phyloP scores from a whole-genome alignment of 1,140 invertebrate genomes.

The Drosophila tristis region DNA sequence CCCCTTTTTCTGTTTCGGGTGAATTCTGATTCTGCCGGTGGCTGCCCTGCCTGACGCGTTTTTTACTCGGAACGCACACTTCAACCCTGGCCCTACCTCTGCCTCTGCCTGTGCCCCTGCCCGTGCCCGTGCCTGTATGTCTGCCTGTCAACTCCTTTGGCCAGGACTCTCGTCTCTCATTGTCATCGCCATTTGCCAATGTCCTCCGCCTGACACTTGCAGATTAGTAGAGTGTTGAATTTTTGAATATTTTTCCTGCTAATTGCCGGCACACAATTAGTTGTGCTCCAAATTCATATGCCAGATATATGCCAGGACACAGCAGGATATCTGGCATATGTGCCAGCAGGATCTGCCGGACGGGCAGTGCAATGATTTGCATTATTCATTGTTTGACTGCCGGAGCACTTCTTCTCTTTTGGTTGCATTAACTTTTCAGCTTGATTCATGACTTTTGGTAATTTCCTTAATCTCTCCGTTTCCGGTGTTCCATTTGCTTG shows the following conservation, averaged over 20 bases:
- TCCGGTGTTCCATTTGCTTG: slow-evolving; percentile 47
- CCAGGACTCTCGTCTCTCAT: slow-evolving; percentile 12
- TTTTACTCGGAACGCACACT: slow-evolving; percentile 74
- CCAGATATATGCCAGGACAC: neutral
- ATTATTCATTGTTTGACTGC: slow-evolving; percentile 61
- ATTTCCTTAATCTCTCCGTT: slow-evolving; percentile 50
- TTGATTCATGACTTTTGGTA: slow-evolving; percentile 79
- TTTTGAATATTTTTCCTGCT: slow-evolving; percentile 67
- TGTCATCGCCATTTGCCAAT: slow-evolving; percentile 45
- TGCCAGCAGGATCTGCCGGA: too few species aligned
- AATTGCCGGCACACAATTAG: slow-evolving; percentile 74
- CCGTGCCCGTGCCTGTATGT: slow-evolving; percentile 9
- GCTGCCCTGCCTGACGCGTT: slow-evolving; percentile 13
- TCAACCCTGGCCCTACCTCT: slow-evolving; percentile 56
- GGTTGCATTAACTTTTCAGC: slow-evolving; percentile 74
- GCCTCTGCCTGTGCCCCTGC: slow-evolving; percentile 45
- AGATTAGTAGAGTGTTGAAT: slow-evolving; percentile 81
- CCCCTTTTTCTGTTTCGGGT: slow-evolving; percentile 43
- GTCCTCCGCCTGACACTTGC: slow-evolving; percentile 75
- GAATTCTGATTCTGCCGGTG: slow-evolving; percentile 71
- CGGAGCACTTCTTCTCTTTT: slow-evolving; percentile 34
- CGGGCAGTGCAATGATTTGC: slow-evolving; percentile 71
- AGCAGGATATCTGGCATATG: slow-evolving; percentile 23
- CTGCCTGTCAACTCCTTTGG: slow-evolving; percentile 70
- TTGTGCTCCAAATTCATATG: slow-evolving; percentile 69